Evolutionary conservation across 2,113 vertebrate species (phyloP), one percentile per base, ranked within the genome.

Genomic region (Ctenomys sociabilis): DNA sequence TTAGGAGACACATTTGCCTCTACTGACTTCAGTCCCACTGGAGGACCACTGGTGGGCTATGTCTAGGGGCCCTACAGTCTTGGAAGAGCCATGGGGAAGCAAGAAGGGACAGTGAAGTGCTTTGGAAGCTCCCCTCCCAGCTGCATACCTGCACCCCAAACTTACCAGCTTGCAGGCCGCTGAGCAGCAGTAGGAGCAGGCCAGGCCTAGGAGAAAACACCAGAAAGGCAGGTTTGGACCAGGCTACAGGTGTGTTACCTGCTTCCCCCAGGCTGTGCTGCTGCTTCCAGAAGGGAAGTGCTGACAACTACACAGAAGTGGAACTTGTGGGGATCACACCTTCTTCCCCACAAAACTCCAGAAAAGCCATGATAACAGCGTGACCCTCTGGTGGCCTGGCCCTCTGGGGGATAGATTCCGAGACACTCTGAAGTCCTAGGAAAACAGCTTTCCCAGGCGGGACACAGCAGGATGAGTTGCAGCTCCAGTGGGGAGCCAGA

Each of bases 111-210:
- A 0, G 30, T n/a, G 0, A 37, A 16, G 35, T 28, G 70, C 17
- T n/a, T 0, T 32, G 13, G 59, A 83, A 35, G 59, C n/a, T 12
- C 37, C 1, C 14, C n/a, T 14, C 63, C 45, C 14, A 32, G 52
- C 26, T 24, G 11, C 14, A 30, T 16, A 12, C 45, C 19, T 14
- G 11, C 32, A 78, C 28, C 43, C 43, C 75, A 85, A 63, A 98
- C 98, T 98, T 97, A 98, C 98, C 98, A 12, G 92, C 75, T 75
- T 2, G 91, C 73, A 97, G 73, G 85, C 89, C 7, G 5, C 90
- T 73, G 73, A 98, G 80, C 26, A 98, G 86, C 61, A 98, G 96
- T 11, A 98, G 17, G 37, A 98, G 11, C 88, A 97, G 85, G 52
- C 95, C n/a, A 0, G n/a, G 95, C 3, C 98, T 98, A 93, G 91